Percentiles rank a stretch among this genome's conserved stretches.
Evolutionary conservation across 2,797 vertebrate genomes (phyloP).

Genomic region (Enteromius treurensis): DNA sequence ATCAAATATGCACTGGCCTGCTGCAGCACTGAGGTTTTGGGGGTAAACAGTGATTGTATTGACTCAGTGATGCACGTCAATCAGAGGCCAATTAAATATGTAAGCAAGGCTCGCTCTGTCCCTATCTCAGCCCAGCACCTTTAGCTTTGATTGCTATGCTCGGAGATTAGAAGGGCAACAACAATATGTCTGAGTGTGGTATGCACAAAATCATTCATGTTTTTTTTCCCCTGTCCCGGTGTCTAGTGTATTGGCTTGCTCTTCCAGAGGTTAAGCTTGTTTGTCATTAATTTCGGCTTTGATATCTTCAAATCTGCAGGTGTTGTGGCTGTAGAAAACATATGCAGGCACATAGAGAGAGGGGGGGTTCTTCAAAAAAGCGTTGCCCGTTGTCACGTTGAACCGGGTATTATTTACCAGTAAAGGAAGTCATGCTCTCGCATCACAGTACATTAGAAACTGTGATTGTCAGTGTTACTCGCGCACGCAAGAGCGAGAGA

Average conservation of each 20-base stretch:
- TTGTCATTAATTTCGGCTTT: constrained; percentile 44
- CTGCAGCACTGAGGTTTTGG: constrained; percentile 49
- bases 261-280: constrained; percentile 36
- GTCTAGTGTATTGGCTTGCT: constrained; percentile 41
- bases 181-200: constrained; percentile 36
- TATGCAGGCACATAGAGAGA: not conserved
- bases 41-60: constrained; percentile 57
- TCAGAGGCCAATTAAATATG: constrained; percentile 61
- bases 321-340: constrained; percentile 26
- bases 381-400: constrained; percentile 35
- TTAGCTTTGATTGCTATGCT: constrained; percentile 74
- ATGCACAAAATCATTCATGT: constrained; percentile 44
- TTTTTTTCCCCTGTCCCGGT: constrained; percentile 1
- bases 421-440: constrained; percentile 42
- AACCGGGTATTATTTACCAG: constrained; percentile 36
- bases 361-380: constrained; percentile 25
- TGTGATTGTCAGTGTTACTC: constrained; percentile 55
- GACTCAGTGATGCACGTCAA: constrained; percentile 61
- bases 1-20: constrained; percentile 45
- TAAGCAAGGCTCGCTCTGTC: constrained; percentile 52
- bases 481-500: constrained; percentile 54
- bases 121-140: constrained; percentile 79
- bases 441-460: constrained; percentile 56
- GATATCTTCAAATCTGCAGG: constrained; percentile 36
- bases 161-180: constrained; percentile 61